Conservation (phyloP, 2,888 invertebrate genomes). For the Reticulitermes lucifugus region DNA sequence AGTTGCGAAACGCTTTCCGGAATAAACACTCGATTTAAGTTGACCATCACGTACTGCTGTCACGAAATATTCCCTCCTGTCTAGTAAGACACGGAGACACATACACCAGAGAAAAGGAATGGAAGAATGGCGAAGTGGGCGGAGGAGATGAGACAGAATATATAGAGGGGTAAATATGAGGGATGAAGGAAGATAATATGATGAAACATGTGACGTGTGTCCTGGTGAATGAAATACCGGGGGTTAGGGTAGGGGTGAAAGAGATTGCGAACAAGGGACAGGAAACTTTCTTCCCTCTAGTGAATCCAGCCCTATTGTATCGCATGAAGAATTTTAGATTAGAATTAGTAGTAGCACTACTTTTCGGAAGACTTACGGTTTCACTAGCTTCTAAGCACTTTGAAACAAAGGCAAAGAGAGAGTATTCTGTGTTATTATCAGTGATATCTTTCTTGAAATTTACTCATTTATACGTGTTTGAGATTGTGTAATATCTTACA, state of each 20-base stretch:
- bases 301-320: not conserved
- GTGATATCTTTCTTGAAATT: too few relatives aligned
- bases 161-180: constrained; percentile 9
- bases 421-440: too few relatives aligned
- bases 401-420: not conserved
- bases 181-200: constrained; percentile 39
- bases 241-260: not conserved
- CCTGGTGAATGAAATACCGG: constrained; percentile 17
- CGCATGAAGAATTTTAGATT: not conserved
- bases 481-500: too few relatives aligned
- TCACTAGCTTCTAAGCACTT: not conserved
- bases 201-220: constrained; percentile 38
- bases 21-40: constrained; percentile 45
- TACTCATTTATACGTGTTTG: too few relatives aligned
- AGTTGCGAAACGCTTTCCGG: constrained; percentile 24
- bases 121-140: not conserved
- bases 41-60: constrained; percentile 32
- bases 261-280: constrained; percentile 4
- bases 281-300: constrained; percentile 4
- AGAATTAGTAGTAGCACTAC: not conserved
- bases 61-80: constrained; percentile 36
- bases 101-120: not conserved
- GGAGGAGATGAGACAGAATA: constrained; percentile 15
- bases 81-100: constrained; percentile 3
- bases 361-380: not conserved